Conservation (phyloP, 1,140 invertebrate genomes). For the Drusus annulatus region DNA sequence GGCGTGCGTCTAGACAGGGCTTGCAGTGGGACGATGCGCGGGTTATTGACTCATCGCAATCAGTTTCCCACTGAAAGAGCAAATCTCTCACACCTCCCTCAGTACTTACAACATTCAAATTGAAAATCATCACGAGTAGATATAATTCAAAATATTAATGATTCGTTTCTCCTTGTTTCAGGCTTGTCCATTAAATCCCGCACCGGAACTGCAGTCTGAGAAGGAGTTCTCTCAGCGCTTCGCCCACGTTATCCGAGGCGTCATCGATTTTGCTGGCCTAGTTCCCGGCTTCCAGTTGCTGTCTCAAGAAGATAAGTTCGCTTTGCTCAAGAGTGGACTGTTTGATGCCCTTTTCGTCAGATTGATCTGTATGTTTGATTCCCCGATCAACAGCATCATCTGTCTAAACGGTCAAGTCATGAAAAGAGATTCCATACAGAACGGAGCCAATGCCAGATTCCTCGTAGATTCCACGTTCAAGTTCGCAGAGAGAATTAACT, state of each 20-base stretch:
- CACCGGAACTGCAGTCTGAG: conserved; percentile 89
- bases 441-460: conserved; percentile 92
- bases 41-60: conserved; percentile 6
- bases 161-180: conserved; percentile 65
- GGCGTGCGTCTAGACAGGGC: conserved; percentile 21
- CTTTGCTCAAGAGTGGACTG: conserved; percentile 94
- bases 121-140: too few relatives aligned
- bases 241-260: conserved; percentile 95
- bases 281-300: conserved; percentile 96
- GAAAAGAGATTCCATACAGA: conserved; percentile 90
- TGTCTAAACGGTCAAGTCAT: conserved; percentile 94
- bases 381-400: conserved; percentile 91
- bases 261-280: conserved; percentile 97
- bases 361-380: conserved; percentile 94
- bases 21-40: conserved; percentile 9
- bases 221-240: conserved; percentile 95
- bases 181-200: conserved; percentile 96
- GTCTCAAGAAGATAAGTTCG: conserved; percentile 97
- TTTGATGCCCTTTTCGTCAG: conserved; percentile 95
- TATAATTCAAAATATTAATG: too few relatives aligned
- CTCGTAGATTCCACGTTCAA: conserved; percentile 98
- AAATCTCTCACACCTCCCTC: neutral
- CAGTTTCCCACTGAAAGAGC: neutral
- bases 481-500: conserved; percentile 95
- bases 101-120: neutral